Conservation (phyloP, 2,888 invertebrate genomes). For the Ditylenchus weischeri region DNA sequence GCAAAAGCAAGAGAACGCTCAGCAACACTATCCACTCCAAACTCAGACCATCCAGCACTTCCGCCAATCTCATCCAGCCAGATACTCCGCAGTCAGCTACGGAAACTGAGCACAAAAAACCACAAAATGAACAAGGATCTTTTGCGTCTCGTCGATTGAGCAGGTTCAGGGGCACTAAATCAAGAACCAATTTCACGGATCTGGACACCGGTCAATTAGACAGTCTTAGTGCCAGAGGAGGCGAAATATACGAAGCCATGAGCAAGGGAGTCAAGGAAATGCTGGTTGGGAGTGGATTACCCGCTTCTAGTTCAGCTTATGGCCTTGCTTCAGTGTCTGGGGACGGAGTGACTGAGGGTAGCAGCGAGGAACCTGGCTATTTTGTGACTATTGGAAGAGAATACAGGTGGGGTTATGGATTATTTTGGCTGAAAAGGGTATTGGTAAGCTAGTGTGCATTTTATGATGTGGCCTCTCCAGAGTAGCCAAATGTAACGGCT, state of each 20-base stretch:
- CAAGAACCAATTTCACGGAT: neutral
- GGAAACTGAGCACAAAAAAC: neutral
- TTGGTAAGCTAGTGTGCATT: too few relatives aligned
- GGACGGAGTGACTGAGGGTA: neutral
- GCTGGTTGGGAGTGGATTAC: neutral
- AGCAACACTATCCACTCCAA: neutral
- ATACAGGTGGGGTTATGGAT: conserved; percentile 19
- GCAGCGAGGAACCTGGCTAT: conserved; percentile 6
- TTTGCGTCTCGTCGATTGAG: neutral
- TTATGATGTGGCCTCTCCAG: too few relatives aligned
- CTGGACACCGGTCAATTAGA: neutral
- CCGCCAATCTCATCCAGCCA: neutral
- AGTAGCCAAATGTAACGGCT: too few relatives aligned
- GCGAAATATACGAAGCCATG: conserved; percentile 15
- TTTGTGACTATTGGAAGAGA: conserved; percentile 31
- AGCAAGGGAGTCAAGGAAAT: conserved; percentile 9
- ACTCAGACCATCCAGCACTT: neutral
- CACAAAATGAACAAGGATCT: neutral
- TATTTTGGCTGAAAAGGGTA: too few relatives aligned
- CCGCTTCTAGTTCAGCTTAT: neutral
- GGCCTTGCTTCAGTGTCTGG: neutral
- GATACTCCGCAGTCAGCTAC: neutral
- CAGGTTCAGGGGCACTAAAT: neutral
- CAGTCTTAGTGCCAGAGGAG: neutral
- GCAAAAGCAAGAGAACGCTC: neutral